Evolutionary conservation across 2,113 vertebrate species (phyloP), one percentile per base, ranked within the genome.

Genomic region (Megaceryle maxima): DNA sequence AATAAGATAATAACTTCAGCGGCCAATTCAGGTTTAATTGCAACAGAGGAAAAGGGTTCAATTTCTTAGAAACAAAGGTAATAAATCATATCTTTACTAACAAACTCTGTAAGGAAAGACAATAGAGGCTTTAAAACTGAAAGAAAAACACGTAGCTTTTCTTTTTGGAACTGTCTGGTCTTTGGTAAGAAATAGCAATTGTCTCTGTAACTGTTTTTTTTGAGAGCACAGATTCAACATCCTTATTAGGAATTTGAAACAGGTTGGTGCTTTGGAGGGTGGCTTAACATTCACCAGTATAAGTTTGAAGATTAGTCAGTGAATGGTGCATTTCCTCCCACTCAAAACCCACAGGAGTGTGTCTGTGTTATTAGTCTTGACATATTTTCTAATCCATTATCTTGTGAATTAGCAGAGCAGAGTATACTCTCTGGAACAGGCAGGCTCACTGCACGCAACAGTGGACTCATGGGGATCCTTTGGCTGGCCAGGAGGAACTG

Each of bases 251-350:
- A 89, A 90, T 94, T 85, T 87, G 84, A 92, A 96, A 94, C n/a
- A 92, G 81, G 39, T 66, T 93, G 84, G 22, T 87, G 70, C 81
- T 95, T 85, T 87, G 59, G 55, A 92, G 75, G 55, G 63, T 94
- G 62, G 31, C 66, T 96, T 89, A 91, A 69, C 89, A 95, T 90
- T 89, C 91, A 84, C 84, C 85, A 46, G 87, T 25, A 66, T 81
- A 95, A 95, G 91, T 96, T 95, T 90, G 91, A 92, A 94, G 82
- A 96, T 97, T 91, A 97, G 84, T 96, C 95, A 96, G 64, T 93
- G 92, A 79, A 92, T 85, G 57, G 87, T 87, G 90, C 82, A 70
- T 92, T 95, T 96, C 90, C 93, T 95, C 94, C 93, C 74, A 95
- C 95, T 91, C 89, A 82, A 87, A 96, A 92, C 75, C 78, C 93